A percentile compares a stretch with the other conserved stretches of the same genome.
Conservation (phyloP, 92 coral and sea anemone species). For the Porites rus region DNA sequence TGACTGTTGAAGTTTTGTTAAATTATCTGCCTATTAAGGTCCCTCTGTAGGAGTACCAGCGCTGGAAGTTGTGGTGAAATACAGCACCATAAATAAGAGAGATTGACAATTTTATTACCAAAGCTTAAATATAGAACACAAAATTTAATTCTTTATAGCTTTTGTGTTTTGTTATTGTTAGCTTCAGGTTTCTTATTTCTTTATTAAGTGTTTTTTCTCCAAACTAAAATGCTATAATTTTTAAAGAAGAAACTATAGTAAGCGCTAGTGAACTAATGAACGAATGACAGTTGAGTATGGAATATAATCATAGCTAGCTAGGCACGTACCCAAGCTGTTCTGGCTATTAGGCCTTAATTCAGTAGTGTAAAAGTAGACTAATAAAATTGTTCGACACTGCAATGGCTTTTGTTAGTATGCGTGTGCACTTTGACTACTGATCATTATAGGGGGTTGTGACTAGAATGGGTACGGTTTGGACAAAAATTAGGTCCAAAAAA, state of each 20-base stretch:
- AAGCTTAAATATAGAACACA: not conserved
- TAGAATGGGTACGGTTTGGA: too few relatives aligned
- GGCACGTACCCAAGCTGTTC: too few relatives aligned
- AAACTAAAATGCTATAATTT: not conserved
- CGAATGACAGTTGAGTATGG: not conserved
- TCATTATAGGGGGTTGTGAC: not conserved
- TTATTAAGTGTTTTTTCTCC: not conserved
- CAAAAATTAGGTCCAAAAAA: not conserved
- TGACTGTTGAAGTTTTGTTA: not conserved
- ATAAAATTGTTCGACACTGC: not conserved
- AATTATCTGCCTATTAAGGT: not conserved
- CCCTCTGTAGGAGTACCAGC: not conserved
- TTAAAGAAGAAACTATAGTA: not conserved
- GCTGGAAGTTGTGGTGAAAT: not conserved
- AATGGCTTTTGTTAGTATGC: not conserved
- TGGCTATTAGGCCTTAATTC: not conserved
- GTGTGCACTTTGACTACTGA: not conserved
- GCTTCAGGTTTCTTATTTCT: not conserved
- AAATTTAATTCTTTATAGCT: not conserved
- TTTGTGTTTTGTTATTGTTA: not conserved
- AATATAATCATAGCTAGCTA: conserved; percentile 14
- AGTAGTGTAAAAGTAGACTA: not conserved
- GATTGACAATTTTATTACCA: not conserved
- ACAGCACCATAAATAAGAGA: not conserved
- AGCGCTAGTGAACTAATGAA: not conserved